Percentiles rank a stretch among this genome's conserved stretches.
These are phyloP conservation scores for Apodemia hepburni DNA, from an alignment of 2,888 invertebrate species.

Conservation along the genomic window DNA sequence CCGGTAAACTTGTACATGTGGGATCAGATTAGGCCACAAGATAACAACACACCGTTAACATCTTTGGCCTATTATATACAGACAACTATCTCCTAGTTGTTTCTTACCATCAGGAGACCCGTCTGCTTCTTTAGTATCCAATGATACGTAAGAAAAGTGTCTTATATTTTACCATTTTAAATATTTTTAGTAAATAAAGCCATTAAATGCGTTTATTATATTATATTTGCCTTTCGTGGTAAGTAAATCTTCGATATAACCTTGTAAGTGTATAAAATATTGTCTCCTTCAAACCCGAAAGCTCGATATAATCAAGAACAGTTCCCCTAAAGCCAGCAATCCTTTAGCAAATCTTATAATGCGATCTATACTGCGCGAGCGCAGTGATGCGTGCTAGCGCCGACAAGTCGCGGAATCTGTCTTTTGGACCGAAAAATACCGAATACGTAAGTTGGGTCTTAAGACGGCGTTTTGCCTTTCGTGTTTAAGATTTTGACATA, in stretches of 20 bases:
- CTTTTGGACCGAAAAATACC: constrained; percentile 50
- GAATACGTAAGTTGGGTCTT: constrained; percentile 39
- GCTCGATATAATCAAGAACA: constrained; percentile 11
- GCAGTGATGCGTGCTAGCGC: constrained; percentile 42
- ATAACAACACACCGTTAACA: too few species aligned
- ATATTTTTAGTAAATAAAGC: too few species aligned
- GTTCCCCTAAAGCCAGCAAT: constrained; percentile 13
- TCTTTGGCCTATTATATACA: too few species aligned
- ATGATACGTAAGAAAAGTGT: too few species aligned
- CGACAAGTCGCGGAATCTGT: constrained; percentile 41
- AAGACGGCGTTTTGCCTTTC: constrained; percentile 19
- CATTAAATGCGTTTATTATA: too few species aligned
- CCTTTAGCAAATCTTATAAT: constrained; percentile 45
- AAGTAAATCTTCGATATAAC: not conserved
- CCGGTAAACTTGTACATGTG: too few species aligned
- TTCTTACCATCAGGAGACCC: too few species aligned
- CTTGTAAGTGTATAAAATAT: constrained; percentile 1
- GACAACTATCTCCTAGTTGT: too few species aligned
- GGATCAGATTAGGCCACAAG: too few species aligned
- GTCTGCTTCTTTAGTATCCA: too few species aligned
- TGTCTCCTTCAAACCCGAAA: not conserved
- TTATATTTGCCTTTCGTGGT: too few species aligned
- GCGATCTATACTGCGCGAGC: constrained; percentile 40
- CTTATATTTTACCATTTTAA: too few species aligned
- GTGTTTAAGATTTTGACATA: constrained; percentile 10